Base-by-base conservation (phyloP, 2,113 vertebrate genomes). In the Nymphicus hollandicus region DNA sequence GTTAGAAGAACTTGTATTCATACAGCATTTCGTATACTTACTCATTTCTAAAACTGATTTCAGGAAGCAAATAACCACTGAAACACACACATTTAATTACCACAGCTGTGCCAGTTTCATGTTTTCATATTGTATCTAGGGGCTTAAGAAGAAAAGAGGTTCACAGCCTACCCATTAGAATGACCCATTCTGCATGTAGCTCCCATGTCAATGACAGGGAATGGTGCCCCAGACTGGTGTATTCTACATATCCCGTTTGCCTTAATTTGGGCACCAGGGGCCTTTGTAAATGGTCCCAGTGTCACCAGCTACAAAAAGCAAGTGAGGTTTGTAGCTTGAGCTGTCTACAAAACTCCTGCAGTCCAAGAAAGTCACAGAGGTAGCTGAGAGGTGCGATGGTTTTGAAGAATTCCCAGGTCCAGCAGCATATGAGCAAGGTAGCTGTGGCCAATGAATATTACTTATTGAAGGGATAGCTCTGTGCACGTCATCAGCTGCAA, bases 111-210 rank as follows among this genome's bases (percentile, higher is more conserved):
- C 5, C 33, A 66, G 43, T 72, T 94, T 86, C 58, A 70, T 13
- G 14, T 37, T 74, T 17, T 64, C 6, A 6, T 55, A 47, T 41
- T 60, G 14, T 37, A 10, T 17, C 31, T 2, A 37, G 44, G 18
- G 20, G 13, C 13, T 83, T 72, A 50, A 86, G 41, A 47, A 66
- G 28, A 70, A 63, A 81, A 47, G 4, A 50, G 6, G 11, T 41
- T 88, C 20, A 31, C 0, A 1, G 49, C 4, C 13, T 50, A 19
- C 12, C 14, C 11, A 5, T 76, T 79, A 35, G 11, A 37, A 37
- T 28, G 14, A 77, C 11, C 17, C 25, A 77, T 63, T 64, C 37
- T 77, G 17, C 14, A 11, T 17, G 9, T 28, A 63, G 9, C 9
- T 91, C 24, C 10, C 25, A 19, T 46, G 41, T 49, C 3, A 27